These are phyloP conservation scores for Seriola aureovittata DNA, from an alignment of 2,113 vertebrate species.

Conservation along the genomic window DNA sequence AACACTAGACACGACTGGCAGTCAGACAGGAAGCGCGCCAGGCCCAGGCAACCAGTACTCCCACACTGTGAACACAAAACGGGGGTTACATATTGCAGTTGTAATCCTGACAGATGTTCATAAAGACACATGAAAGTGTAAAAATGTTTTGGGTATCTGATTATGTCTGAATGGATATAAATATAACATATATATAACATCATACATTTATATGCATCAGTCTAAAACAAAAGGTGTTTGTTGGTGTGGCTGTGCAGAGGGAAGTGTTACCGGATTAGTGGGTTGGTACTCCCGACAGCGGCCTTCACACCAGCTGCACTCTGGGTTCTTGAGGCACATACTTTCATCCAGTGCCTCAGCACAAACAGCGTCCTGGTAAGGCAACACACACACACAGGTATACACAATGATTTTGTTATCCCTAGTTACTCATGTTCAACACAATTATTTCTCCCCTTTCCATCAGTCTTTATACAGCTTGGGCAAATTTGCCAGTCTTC, in stretches of 20 bases:
- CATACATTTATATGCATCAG: not conserved
- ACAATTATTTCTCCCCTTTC: not conserved
- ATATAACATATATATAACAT: not conserved
- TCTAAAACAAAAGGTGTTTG: not conserved
- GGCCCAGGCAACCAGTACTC: conserved; percentile 90
- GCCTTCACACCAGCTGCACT: conserved; percentile 93
- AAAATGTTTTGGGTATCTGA: not conserved
- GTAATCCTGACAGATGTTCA: not conserved
- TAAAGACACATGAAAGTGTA: not conserved
- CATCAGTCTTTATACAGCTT: not conserved
- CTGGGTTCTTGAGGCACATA: conserved; percentile 91
- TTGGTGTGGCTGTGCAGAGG: not conserved
- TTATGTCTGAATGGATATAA: not conserved
- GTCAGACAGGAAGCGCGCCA: conserved; percentile 90
- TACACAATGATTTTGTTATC: not conserved
- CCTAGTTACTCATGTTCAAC: not conserved
- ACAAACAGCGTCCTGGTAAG: conserved; percentile 87
- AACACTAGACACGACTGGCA: conserved; percentile 94
- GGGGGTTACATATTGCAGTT: not conserved
- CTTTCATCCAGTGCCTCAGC: conserved; percentile 91
- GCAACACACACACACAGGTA: conserved; percentile 25
- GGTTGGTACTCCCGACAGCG: conserved; percentile 91
- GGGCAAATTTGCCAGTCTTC: not conserved
- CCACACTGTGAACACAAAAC: conserved; percentile 85
- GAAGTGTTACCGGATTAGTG: conserved; percentile 81